Percentiles rank a stretch among this genome's conserved stretches.
Conservation (phyloP, 2,113 vertebrate genomes). For the Atherinomorus stipes region DNA sequence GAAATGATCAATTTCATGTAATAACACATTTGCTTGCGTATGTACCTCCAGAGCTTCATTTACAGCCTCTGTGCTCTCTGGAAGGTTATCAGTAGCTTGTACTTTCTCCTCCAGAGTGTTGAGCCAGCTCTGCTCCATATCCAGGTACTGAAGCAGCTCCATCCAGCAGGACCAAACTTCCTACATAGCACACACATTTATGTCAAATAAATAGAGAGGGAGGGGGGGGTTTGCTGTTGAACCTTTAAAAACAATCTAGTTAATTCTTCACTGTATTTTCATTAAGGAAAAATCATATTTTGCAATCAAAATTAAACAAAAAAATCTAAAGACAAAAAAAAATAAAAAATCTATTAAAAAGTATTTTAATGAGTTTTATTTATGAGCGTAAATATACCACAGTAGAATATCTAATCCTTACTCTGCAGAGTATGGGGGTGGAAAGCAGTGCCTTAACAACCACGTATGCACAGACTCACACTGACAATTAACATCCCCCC, state of each 20-base stretch:
- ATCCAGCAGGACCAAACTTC: slow-evolving; percentile 99
- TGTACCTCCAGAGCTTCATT: slow-evolving; percentile 91
- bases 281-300: background rate
- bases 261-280: background rate
- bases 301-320: background rate
- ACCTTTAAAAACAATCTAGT: background rate
- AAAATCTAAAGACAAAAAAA: background rate
- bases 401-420: slow-evolving; percentile 35
- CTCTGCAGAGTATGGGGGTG: slow-evolving; percentile 29
- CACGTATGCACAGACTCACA: slow-evolving; percentile 34
- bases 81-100: slow-evolving; percentile 83
- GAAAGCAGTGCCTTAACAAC: slow-evolving; percentile 15
- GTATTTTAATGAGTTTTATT: too few relatives aligned
- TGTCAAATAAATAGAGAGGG: background rate
- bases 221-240: too few relatives aligned
- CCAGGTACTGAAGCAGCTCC: slow-evolving; percentile 94
- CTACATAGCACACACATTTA: slow-evolving; percentile 69
- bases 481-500: background rate
- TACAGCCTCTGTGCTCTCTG: slow-evolving; percentile 86
- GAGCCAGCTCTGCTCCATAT: slow-evolving; percentile 92
- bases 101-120: slow-evolving; percentile 89
- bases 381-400: slow-evolving; percentile 15
- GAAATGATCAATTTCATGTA: background rate
- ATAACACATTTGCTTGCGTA: background rate
- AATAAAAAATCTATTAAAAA: too few relatives aligned